These are phyloP conservation scores for Petrosia ficiformis DNA, from an alignment of 37 sponge, comb jelly and placozoan genomes.

Conservation along the genomic window DNA sequence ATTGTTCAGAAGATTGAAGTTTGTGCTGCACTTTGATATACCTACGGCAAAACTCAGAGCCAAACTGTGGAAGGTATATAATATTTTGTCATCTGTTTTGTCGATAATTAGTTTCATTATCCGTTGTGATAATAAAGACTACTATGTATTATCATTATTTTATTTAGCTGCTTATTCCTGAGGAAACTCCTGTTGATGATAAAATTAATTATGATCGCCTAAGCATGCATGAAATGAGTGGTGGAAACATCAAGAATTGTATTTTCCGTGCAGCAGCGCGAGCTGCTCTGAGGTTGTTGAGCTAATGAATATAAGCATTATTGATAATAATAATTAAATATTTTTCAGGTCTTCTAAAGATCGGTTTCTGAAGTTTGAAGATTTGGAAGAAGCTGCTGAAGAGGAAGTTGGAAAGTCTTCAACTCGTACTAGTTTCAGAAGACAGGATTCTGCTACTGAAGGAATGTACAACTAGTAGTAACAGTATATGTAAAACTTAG, in stretches of 20 bases:
- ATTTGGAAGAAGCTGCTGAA: slow-evolving; percentile 62
- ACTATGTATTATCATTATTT: neutral
- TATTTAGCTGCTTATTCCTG: slow-evolving; percentile 62
- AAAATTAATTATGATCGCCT: slow-evolving; percentile 66
- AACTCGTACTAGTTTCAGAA: slow-evolving; percentile 49
- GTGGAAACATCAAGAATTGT: slow-evolving; percentile 72
- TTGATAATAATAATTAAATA: neutral
- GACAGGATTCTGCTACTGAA: slow-evolving; percentile 61
- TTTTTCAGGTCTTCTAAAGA: neutral
- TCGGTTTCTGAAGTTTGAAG: slow-evolving; percentile 45
- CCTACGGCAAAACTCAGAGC: slow-evolving; percentile 45
- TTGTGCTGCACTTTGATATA: slow-evolving; percentile 63
- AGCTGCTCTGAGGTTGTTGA: slow-evolving; percentile 74
- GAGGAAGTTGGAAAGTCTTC: slow-evolving; percentile 65
- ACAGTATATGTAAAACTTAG: too few relatives aligned
- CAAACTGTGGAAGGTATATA: slow-evolving; percentile 71
- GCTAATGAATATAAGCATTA: too few relatives aligned
- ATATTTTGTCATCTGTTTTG: neutral
- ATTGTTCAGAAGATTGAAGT: slow-evolving; percentile 74
- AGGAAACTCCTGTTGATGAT: slow-evolving; percentile 65
- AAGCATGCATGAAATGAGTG: slow-evolving; percentile 68
- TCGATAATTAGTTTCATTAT: neutral
- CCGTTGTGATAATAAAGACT: neutral
- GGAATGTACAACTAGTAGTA: slow-evolving; percentile 63
- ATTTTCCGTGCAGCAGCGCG: slow-evolving; percentile 71